Conservation (phyloP, 2,797 vertebrate genomes). For the Epinephelus awoara region DNA sequence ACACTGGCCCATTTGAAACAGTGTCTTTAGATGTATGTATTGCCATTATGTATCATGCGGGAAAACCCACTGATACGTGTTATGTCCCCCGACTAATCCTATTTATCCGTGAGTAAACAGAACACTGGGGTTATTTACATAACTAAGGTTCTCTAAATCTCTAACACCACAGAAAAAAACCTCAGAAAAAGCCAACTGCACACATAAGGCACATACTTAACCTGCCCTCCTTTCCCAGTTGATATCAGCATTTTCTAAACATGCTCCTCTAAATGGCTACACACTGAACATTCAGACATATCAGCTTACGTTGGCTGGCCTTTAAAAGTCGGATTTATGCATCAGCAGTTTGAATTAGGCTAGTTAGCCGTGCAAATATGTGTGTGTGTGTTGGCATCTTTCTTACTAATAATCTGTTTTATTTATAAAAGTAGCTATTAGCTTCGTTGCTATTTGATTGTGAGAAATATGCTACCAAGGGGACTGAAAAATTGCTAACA, state of each 20-base stretch:
- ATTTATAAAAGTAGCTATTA: background rate
- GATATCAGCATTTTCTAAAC: background rate
- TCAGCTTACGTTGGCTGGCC: conserved; percentile 6
- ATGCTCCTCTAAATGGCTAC: background rate
- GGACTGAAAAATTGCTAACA: background rate
- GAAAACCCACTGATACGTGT: background rate
- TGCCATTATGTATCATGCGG: background rate
- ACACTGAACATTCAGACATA: background rate
- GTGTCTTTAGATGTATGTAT: background rate
- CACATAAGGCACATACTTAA: background rate
- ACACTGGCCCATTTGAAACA: conserved; percentile 1
- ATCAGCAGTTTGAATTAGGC: background rate
- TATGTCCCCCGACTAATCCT: background rate
- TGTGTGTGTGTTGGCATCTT: background rate
- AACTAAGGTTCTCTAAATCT: conserved; percentile 1
- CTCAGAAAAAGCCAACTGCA: background rate
- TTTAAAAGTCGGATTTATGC: background rate
- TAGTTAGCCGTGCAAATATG: background rate
- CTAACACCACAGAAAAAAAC: conserved; percentile 5
- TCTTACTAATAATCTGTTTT: background rate
- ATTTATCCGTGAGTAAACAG: conserved; percentile 17
- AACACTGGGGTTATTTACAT: background rate
- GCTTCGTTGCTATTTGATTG: conserved; percentile 10
- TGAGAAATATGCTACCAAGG: background rate
- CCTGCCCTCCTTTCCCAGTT: background rate